Evolutionary conservation across 1,140 invertebrate species (phyloP).

Genomic region (Tetragnatha versicolor): DNA sequence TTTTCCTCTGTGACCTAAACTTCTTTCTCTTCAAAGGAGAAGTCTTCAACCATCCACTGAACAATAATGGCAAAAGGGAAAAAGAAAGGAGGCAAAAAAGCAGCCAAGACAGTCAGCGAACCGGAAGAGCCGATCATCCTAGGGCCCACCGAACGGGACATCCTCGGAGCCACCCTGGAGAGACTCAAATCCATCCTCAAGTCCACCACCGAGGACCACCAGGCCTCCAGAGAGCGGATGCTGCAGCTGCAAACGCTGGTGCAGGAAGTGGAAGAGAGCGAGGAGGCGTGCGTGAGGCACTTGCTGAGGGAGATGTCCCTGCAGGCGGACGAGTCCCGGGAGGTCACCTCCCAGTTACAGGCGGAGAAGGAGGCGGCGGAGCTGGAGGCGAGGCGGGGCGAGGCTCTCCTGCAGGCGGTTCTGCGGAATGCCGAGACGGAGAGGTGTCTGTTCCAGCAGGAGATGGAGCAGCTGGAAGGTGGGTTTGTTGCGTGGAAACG

Average conservation of each 20-base stretch:
- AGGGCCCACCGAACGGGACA: background rate
- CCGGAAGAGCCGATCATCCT: background rate
- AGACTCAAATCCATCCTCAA: no score
- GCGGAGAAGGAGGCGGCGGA: background rate
- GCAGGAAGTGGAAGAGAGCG: background rate
- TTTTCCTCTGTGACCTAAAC: no score
- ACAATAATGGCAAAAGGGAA: background rate
- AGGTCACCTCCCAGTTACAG: background rate
- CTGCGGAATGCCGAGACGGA: background rate
- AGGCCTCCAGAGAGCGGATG: background rate
- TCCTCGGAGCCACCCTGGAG: background rate
- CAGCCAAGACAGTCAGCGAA: background rate
- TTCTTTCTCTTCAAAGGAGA: no score
- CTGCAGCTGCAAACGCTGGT: background rate
- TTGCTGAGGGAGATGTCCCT: background rate
- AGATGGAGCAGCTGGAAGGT: constrained; percentile 15
- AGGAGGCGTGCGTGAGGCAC: background rate
- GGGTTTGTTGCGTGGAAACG: background rate
- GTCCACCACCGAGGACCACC: background rate
- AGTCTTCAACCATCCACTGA: no score
- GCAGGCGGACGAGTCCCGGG: background rate
- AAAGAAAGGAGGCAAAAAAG: background rate
- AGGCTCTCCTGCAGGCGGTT: background rate
- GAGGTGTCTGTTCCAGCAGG: background rate
- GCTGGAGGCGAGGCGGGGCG: background rate